Evolutionary conservation across 2,797 vertebrate genomes (phyloP), one percentile per base, ranked within the genome.

Genomic region (Bufotes viridis): DNA sequence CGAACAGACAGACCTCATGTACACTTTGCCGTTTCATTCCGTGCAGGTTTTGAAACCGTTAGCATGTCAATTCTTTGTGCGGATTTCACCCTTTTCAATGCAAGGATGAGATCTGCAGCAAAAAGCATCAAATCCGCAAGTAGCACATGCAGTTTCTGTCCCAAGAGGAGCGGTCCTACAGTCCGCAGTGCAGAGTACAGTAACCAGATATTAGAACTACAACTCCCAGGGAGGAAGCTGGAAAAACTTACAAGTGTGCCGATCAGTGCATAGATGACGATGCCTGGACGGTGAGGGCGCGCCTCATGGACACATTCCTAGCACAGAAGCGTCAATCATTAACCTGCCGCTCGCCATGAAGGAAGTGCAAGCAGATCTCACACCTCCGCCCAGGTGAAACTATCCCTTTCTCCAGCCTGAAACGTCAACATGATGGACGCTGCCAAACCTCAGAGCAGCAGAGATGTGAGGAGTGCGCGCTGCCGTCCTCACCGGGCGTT

Each of bases 401-500:
- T 49, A 49, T 74, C 70, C 34, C 70, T 42, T 70, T 74, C 70
- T 20, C 70, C 70, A 74, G 70, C 70, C 70, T 18, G 67, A 70
- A 70, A 72, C 42, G 29, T 72, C 69, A 72, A 74, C 17, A 42
- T 7, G 34, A 51, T 2, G 0, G 10, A 49, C 2, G 34, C 34
- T 74, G 34, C 34, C 72, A 74, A 72, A 70, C 69, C 29, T 34
- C 15, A 72, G 67, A 70, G 14, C 12, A 18, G 67, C 12, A 11
- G 10, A 10, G 11, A 60, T 15, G 4, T 60, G 58, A 5, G 12
- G 58, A 5, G 1, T 60, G 13, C 53, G 2, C 10, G 6, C 53
- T 11, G 10, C 53, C 53, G 10, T 9, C 6, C 53, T 55, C 53
- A 55, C 53, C 53, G 13, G 53, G 13, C 13, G 15, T 60, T 6